Conservation (phyloP, 2,797 vertebrate genomes). For the Premnoplex brunnescens region DNA sequence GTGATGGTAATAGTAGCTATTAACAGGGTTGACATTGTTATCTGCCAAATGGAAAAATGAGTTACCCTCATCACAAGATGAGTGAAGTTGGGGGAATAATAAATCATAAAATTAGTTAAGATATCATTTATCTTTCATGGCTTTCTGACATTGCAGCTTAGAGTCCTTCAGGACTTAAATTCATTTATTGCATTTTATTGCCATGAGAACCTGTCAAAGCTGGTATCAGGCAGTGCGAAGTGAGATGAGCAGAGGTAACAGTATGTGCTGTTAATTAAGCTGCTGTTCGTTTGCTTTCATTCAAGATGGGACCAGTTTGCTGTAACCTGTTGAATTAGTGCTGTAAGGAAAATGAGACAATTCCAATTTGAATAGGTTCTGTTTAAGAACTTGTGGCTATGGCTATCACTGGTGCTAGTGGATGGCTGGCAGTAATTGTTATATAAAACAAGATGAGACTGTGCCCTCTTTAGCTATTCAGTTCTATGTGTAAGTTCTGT, state of each 20-base stretch:
- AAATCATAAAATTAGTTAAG: conserved; percentile 79
- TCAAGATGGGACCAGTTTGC: neutral
- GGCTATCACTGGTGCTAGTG: neutral
- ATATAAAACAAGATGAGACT: neutral
- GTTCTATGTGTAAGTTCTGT: neutral
- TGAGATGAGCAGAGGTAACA: conserved; percentile 11
- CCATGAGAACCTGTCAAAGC: conserved; percentile 57
- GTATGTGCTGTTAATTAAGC: conserved; percentile 53
- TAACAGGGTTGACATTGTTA: conserved; percentile 63
- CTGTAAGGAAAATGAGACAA: neutral
- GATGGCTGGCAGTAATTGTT: neutral
- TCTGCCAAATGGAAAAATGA: conserved; percentile 74
- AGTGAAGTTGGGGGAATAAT: conserved; percentile 64
- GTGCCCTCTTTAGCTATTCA: neutral
- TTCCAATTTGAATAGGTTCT: neutral
- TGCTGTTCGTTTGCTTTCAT: neutral
- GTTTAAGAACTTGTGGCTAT: neutral
- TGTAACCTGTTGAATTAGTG: conserved; percentile 18
- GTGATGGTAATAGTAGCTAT: conserved; percentile 65
- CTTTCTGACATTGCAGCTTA: conserved; percentile 35
- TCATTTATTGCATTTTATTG: conserved; percentile 65
- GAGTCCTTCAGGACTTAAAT: conserved; percentile 56
- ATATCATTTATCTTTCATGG: conserved; percentile 72
- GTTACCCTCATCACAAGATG: conserved; percentile 52
- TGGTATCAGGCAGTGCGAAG: neutral